These are phyloP conservation scores for Illadopsis cleaveri DNA, from an alignment of 2,113 vertebrate species.

Conservation along the genomic window DNA sequence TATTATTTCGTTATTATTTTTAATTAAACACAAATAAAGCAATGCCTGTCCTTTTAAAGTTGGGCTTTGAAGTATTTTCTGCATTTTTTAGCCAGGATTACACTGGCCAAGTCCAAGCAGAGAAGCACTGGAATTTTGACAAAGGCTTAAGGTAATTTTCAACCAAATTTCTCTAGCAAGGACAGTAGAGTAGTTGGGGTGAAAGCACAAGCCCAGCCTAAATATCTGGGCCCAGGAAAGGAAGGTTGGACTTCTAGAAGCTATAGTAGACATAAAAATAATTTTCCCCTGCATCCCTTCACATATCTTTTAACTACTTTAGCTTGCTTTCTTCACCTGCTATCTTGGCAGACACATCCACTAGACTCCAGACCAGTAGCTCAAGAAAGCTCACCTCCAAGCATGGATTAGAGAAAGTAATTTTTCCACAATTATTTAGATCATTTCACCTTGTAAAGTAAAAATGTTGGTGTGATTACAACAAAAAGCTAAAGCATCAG, in stretches of 20 bases:
- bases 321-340: neutral
- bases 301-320: neutral
- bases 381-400: neutral
- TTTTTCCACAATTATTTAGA: neutral
- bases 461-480: neutral
- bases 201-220: neutral
- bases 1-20: constrained; percentile 29
- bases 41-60: constrained; percentile 29
- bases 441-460: neutral
- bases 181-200: neutral
- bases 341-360: neutral
- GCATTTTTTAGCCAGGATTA: neutral
- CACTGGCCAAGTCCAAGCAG: neutral
- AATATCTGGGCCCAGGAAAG: neutral
- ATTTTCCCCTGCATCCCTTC: neutral
- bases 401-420: neutral
- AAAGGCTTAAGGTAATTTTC: neutral
- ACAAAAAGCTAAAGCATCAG: neutral
- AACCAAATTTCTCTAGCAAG: neutral
- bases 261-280: neutral
- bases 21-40: constrained; percentile 58
- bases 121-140: neutral
- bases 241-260: neutral
- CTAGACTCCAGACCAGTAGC: neutral
- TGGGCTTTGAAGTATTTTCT: constrained; percentile 54